These are phyloP conservation scores for Corvus moneduloides DNA, from an alignment of 2,113 vertebrate species.

Conservation along the genomic window DNA sequence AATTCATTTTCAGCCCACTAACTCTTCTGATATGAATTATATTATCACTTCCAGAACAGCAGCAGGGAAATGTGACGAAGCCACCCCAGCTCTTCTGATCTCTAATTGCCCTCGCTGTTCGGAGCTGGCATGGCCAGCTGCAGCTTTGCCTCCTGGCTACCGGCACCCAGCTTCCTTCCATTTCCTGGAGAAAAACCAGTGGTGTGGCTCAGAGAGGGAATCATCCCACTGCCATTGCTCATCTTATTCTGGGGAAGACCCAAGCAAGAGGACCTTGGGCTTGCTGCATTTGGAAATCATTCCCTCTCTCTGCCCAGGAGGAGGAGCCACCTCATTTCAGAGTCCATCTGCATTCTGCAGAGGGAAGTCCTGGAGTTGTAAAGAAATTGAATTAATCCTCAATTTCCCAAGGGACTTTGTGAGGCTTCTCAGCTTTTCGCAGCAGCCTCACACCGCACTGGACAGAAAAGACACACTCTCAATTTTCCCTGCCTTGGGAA, in stretches of 20 bases:
- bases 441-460: background rate
- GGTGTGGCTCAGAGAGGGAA: fast-evolving
- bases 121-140: background rate
- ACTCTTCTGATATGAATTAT: conserved; percentile 75
- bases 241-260: background rate
- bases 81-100: conserved; percentile 53
- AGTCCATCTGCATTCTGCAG: background rate
- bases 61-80: conserved; percentile 53
- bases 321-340: background rate
- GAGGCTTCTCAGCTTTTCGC: background rate
- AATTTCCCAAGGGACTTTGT: background rate
- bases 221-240: background rate
- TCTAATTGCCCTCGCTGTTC: conserved; percentile 47
- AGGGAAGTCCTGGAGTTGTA: background rate
- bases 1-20: conserved; percentile 79
- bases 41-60: conserved; percentile 71
- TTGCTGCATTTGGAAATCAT: background rate
- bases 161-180: background rate
- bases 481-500: background rate
- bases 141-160: background rate
- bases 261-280: background rate
- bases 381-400: conserved; percentile 34
- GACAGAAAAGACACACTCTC: background rate
- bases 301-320: background rate
- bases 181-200: background rate